These are phyloP conservation scores for Regulus satrapa DNA, from an alignment of 2,113 vertebrate species.

Conservation along the genomic window DNA sequence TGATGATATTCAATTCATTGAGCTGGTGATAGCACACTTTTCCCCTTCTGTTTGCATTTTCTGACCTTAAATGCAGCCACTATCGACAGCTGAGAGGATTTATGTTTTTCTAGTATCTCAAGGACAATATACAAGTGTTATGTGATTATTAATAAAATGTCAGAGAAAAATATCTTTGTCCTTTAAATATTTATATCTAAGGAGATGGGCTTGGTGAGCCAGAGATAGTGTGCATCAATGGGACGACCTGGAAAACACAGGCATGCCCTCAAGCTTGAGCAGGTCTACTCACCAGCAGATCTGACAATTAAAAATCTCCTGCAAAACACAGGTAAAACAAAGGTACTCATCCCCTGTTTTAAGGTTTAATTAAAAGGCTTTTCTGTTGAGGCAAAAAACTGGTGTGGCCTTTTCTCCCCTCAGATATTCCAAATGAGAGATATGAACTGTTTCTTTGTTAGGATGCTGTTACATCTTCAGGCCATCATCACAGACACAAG, in stretches of 20 bases:
- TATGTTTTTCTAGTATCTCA: background rate
- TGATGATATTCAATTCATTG: background rate
- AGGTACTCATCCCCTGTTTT: background rate
- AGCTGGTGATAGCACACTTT: background rate
- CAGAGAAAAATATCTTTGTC: background rate
- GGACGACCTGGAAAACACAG: background rate
- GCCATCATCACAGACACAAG: background rate
- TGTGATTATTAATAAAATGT: background rate
- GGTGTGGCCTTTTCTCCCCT: accelerated
- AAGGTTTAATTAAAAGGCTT: background rate
- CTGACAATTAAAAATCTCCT: background rate
- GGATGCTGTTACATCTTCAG: background rate
- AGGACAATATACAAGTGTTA: background rate
- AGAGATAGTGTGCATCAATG: background rate
- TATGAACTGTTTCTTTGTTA: background rate
- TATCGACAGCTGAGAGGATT: background rate
- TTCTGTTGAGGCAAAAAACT: background rate
- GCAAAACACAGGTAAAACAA: background rate
- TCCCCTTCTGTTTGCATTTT: background rate
- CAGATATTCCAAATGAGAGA: background rate
- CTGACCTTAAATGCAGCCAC: background rate
- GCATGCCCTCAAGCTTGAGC: background rate
- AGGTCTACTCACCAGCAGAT: background rate
- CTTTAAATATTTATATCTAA: background rate
- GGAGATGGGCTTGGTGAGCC: background rate